Conservation (phyloP, 2,888 invertebrate species). For the Phrixothrix hirtus region DNA sequence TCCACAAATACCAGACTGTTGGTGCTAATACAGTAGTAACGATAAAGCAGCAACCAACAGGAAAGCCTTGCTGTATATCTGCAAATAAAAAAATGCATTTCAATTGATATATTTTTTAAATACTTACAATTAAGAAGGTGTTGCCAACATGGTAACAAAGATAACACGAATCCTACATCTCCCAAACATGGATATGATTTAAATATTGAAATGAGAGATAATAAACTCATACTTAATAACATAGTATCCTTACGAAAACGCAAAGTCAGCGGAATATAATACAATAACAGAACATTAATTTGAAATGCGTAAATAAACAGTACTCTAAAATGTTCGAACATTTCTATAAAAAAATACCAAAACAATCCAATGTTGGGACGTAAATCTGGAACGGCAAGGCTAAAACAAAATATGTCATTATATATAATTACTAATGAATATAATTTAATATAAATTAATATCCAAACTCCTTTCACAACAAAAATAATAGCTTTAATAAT, state of each 20-base stretch:
- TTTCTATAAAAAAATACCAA: constrained; percentile 99
- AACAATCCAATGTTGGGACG: constrained; percentile 97
- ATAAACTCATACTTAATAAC: constrained; percentile 75
- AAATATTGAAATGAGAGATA: constrained; percentile 86
- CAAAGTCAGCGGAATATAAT: constrained; percentile 84
- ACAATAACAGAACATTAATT: constrained; percentile 90
- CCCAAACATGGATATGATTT: constrained; percentile 97
- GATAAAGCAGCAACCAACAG: constrained; percentile 88
- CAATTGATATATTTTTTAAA: neutral
- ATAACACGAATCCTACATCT: constrained; percentile 90
- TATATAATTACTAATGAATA: too few species aligned
- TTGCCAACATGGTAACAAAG: constrained; percentile 89
- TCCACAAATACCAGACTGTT: constrained; percentile 97
- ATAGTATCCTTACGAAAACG: constrained; percentile 80
- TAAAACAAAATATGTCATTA: constrained; percentile 58
- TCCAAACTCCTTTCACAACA: too few species aligned
- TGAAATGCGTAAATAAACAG: constrained; percentile 97
- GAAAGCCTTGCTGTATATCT: constrained; percentile 94
- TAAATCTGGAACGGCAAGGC: constrained; percentile 88
- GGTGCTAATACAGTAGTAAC: constrained; percentile 90
- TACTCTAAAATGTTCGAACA: constrained; percentile 97
- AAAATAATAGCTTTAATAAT: too few species aligned
- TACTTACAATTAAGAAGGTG: constrained; percentile 84
- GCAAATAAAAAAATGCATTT: constrained; percentile 47
- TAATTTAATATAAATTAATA: too few species aligned